These are phyloP conservation scores for Telmatochromis brachygnathus DNA, from an alignment of 2,113 vertebrate genomes.

Conservation along the genomic window DNA sequence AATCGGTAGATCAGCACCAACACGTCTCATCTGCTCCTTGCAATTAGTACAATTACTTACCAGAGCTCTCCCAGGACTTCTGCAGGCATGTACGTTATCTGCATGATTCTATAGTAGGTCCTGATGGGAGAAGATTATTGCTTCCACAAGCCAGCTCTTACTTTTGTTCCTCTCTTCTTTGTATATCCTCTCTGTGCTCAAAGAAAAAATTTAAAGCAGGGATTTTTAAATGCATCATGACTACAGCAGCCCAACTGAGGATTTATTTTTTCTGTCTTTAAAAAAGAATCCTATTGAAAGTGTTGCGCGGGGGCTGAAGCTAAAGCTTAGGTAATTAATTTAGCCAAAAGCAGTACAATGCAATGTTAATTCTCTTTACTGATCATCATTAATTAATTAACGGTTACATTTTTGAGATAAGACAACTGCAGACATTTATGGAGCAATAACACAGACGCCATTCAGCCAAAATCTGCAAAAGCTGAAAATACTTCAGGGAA, in stretches of 20 bases:
- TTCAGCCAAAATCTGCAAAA: slow-evolving; percentile 7
- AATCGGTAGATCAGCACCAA: neutral
- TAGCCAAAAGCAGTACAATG: slow-evolving; percentile 22
- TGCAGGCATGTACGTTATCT: neutral
- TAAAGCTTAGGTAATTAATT: slow-evolving; percentile 48
- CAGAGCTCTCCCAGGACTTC: neutral
- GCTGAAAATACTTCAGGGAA: slow-evolving; percentile 16
- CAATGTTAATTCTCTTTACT: slow-evolving; percentile 44
- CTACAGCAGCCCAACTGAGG: neutral
- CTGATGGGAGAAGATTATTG: neutral
- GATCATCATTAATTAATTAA: slow-evolving; percentile 71
- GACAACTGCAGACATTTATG: slow-evolving; percentile 22
- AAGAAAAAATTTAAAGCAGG: neutral
- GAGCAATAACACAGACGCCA: slow-evolving; percentile 6
- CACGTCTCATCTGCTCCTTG: neutral
- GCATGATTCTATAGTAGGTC: neutral
- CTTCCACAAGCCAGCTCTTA: neutral
- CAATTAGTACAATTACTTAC: neutral
- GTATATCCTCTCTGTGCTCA: neutral
- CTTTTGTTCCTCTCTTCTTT: neutral
- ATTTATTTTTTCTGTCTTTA: neutral
- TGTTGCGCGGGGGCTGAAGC: neutral
- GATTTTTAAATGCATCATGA: neutral
- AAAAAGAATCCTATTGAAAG: neutral
- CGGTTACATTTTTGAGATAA: slow-evolving; percentile 45